Conservation (phyloP, 1,140 invertebrate genomes). For the Acromyrmex charruanus region DNA sequence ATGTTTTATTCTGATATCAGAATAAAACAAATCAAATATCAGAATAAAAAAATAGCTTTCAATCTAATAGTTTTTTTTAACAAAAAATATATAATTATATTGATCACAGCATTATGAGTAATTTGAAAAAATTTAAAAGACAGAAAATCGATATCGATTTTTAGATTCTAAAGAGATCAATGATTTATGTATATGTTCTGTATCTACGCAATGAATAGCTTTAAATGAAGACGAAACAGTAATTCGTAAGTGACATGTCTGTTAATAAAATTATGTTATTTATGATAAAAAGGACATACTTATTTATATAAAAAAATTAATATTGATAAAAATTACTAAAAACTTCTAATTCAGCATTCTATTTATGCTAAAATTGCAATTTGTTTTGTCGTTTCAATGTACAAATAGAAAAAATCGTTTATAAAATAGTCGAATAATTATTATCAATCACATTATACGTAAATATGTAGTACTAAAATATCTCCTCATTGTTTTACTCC, state of each 20-base stretch:
- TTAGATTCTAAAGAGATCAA: conserved; percentile 74
- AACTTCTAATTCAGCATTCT: too few relatives aligned
- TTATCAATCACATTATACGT: not conserved
- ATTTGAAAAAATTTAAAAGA: not conserved
- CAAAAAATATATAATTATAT: not conserved
- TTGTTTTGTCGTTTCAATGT: not conserved
- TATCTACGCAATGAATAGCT: too few relatives aligned
- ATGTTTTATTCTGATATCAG: not conserved
- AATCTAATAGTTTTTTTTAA: not conserved
- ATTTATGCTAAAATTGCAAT: not conserved
- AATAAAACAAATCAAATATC: not conserved
- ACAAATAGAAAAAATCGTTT: not conserved
- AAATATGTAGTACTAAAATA: not conserved
- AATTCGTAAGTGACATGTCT: too few relatives aligned
- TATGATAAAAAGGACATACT: too few relatives aligned
- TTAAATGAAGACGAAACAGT: too few relatives aligned
- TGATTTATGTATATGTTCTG: conserved; percentile 66
- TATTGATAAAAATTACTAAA: too few relatives aligned
- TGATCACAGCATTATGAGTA: not conserved
- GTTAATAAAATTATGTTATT: too few relatives aligned
- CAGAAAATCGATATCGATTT: conserved; percentile 42
- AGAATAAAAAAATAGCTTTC: not conserved
- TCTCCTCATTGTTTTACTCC: not conserved
- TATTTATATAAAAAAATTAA: too few relatives aligned
- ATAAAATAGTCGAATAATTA: not conserved